Conservation (phyloP, 2,888 invertebrate species). For the Lasius fuliginosus region DNA sequence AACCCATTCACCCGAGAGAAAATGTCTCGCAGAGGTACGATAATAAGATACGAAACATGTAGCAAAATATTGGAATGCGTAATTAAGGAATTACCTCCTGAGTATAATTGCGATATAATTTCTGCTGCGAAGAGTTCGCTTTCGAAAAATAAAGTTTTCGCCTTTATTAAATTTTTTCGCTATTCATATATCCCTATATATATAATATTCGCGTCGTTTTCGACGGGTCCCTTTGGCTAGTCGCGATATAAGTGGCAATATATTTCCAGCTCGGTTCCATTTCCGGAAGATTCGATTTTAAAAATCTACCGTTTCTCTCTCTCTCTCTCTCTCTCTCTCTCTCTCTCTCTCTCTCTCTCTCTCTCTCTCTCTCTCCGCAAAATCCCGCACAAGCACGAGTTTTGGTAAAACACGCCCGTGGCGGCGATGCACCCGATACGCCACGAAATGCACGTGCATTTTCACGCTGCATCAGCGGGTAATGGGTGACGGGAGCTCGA, state of each 20-base stretch:
- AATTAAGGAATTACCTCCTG: constrained; percentile 22
- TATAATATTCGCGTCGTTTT: not conserved
- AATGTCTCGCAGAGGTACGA: not conserved
- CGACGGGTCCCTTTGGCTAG: not conserved
- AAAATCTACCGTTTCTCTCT: constrained; percentile 20
- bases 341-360: not conserved
- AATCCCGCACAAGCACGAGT: not conserved
- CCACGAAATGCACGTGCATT: constrained; percentile 30
- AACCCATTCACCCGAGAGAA: not conserved
- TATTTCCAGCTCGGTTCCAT: constrained; percentile 26
- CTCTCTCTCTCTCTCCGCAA: not conserved
- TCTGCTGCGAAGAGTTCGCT: not conserved
- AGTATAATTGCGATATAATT: not conserved
- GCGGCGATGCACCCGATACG: constrained; percentile 42
- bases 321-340: not conserved
- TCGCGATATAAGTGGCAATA: constrained; percentile 46
- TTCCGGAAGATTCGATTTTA: constrained; percentile 43
- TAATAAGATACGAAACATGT: not conserved
- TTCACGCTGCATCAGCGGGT: constrained; percentile 52
- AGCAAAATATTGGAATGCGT: not conserved
- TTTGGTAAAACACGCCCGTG: constrained; percentile 36
- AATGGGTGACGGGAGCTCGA: constrained; percentile 14
- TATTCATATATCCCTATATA: not conserved
- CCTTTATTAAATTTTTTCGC: not conserved
- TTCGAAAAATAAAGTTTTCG: not conserved